phyloP scores from a whole-genome alignment of 1,140 invertebrate species.

The Harpegnathos saltator region DNA sequence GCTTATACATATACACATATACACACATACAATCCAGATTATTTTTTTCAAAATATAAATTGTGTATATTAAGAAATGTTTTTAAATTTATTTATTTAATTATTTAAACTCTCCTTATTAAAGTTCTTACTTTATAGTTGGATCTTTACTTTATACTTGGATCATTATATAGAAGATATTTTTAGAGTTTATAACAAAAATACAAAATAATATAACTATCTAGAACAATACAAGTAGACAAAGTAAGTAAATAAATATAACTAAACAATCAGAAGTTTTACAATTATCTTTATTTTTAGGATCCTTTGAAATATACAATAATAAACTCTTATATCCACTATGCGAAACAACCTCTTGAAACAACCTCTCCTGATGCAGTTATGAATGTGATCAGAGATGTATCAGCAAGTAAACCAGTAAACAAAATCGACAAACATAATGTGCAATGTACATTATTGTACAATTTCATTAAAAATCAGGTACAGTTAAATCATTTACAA shows the following conservation, averaged over 20 bases:
- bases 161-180: constrained; percentile 88
- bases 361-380: constrained; percentile 88
- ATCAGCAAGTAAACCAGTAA: constrained; percentile 84
- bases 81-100: constrained; percentile 4
- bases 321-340: constrained; percentile 88
- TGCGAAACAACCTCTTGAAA: constrained; percentile 89
- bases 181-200: constrained; percentile 86
- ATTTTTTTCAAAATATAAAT: not conserved
- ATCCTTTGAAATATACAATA: constrained; percentile 89
- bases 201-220: constrained; percentile 86
- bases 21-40: not conserved
- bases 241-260: constrained; percentile 80
- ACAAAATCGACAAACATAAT: constrained; percentile 86
- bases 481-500: not conserved
- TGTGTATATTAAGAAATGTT: not conserved
- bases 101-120: not conserved
- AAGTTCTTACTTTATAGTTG: constrained; percentile 81
- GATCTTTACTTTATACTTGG: no score
- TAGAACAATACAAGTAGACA: constrained; percentile 87
- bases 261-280: constrained; percentile 2
- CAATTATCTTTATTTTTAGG: constrained; percentile 83
- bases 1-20: no score
- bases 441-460: constrained; percentile 86
- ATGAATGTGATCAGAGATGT: constrained; percentile 86
- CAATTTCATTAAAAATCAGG: constrained; percentile 35